Conservation (phyloP, 23 tunicate genomes). For the Aplidium turbinatum region DNA sequence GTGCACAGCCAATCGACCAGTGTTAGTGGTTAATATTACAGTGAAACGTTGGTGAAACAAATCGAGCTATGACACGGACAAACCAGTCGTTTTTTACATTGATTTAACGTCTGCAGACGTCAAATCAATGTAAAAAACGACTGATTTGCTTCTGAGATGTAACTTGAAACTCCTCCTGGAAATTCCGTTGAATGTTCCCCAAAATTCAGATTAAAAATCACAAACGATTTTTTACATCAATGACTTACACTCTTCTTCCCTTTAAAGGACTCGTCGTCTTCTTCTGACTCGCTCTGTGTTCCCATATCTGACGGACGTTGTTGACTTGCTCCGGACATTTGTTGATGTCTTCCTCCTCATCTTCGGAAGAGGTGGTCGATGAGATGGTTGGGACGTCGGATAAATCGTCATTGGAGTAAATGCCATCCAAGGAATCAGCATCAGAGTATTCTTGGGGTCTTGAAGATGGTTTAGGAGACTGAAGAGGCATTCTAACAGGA, state of each 20-base stretch:
- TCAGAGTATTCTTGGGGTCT: background rate
- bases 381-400: constrained; percentile 15
- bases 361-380: constrained; percentile 16
- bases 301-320: constrained; percentile 17
- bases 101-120: no score
- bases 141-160: no score
- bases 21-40: no score
- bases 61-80: no score
- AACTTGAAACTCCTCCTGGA: no score
- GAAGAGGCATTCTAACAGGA: background rate
- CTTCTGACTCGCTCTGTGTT: constrained; percentile 10
- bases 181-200: no score
- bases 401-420: background rate
- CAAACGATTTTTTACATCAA: background rate
- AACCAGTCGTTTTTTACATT: no score
- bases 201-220: no score
- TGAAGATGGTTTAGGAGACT: background rate
- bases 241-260: background rate
- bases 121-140: no score
- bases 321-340: constrained; percentile 7
- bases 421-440: background rate
- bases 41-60: no score
- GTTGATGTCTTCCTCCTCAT: constrained; percentile 23
- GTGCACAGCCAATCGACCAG: no score
- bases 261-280: background rate